These are phyloP conservation scores for Hoplodrina ambigua DNA, from an alignment of 2,888 invertebrate genomes.

Conservation along the genomic window DNA sequence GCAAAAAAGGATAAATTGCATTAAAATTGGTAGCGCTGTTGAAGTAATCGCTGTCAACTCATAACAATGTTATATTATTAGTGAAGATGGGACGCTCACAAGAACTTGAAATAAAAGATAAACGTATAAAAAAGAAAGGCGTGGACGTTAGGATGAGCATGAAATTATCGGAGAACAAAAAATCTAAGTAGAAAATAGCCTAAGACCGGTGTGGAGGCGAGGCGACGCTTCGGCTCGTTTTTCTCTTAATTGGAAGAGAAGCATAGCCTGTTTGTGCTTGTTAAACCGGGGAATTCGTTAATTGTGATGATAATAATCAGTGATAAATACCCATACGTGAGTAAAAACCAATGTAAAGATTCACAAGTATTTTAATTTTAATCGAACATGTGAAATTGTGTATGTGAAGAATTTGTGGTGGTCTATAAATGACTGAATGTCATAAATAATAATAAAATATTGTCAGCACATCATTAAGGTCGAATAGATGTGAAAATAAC, in stretches of 20 bases:
- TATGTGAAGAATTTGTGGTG: conserved; percentile 1
- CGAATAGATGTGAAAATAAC: conserved; percentile 48
- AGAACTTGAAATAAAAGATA: conserved; percentile 54
- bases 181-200: conserved; percentile 65
- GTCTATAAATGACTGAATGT: conserved; percentile 5
- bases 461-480: conserved; percentile 50
- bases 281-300: conserved; percentile 58
- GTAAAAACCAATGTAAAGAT: conserved; percentile 45
- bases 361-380: conserved; percentile 38
- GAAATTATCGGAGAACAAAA: conserved; percentile 70
- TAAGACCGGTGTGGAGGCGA: conserved; percentile 65
- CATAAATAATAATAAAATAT: conserved; percentile 41
- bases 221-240: conserved; percentile 63
- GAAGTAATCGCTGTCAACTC: conserved; percentile 61
- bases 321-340: conserved; percentile 51
- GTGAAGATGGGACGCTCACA: conserved; percentile 41
- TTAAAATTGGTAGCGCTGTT: conserved; percentile 63
- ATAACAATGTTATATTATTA: conserved; percentile 62
- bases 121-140: conserved; percentile 60
- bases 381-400: conserved; percentile 21
- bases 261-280: conserved; percentile 58
- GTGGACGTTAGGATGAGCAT: conserved; percentile 66
- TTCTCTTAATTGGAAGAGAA: conserved; percentile 64
- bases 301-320: conserved; percentile 62
- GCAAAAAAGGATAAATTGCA: conserved; percentile 66